These are phyloP conservation scores for Abscondita cerata DNA, from an alignment of 2,888 invertebrate species.

Conservation along the genomic window DNA sequence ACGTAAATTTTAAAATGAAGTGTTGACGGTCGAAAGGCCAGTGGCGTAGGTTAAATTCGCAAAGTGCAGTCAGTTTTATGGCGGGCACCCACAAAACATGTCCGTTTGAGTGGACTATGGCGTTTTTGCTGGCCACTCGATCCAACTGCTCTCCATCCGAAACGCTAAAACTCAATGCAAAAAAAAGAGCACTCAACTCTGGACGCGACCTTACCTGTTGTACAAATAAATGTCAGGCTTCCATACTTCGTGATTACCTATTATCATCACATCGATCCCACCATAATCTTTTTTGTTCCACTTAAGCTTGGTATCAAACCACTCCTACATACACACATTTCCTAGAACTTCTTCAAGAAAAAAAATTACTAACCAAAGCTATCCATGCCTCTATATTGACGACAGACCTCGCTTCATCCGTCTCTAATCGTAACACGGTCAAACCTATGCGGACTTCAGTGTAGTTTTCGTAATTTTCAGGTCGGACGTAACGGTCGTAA, in stretches of 20 bases:
- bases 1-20: slow-evolving; percentile 64
- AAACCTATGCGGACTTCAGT: slow-evolving; percentile 64
- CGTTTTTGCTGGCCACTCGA: slow-evolving; percentile 65
- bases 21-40: slow-evolving; percentile 81
- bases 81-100: slow-evolving; percentile 71
- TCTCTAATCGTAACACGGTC: slow-evolving; percentile 67
- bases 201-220: slow-evolving; percentile 62
- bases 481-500: slow-evolving; percentile 64
- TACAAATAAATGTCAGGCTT: slow-evolving; percentile 78
- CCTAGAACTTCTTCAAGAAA: too few relatives aligned
- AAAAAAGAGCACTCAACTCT: neutral
- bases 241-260: slow-evolving; percentile 78
- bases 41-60: slow-evolving; percentile 68
- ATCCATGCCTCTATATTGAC: slow-evolving; percentile 68
- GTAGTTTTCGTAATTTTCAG: slow-evolving; percentile 61
- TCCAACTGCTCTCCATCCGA: slow-evolving; percentile 64
- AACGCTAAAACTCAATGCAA: slow-evolving; percentile 5
- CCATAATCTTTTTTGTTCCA: slow-evolving; percentile 76
- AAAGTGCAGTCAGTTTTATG: slow-evolving; percentile 70
- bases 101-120: slow-evolving; percentile 62
- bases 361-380: slow-evolving; percentile 62
- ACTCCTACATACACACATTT: slow-evolving; percentile 62
- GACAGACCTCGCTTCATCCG: slow-evolving; percentile 70
- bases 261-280: slow-evolving; percentile 65
- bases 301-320: slow-evolving; percentile 75